phyloP scores from a whole-genome alignment of 1,140 invertebrate genomes.

The Bactericera cockerelli region DNA sequence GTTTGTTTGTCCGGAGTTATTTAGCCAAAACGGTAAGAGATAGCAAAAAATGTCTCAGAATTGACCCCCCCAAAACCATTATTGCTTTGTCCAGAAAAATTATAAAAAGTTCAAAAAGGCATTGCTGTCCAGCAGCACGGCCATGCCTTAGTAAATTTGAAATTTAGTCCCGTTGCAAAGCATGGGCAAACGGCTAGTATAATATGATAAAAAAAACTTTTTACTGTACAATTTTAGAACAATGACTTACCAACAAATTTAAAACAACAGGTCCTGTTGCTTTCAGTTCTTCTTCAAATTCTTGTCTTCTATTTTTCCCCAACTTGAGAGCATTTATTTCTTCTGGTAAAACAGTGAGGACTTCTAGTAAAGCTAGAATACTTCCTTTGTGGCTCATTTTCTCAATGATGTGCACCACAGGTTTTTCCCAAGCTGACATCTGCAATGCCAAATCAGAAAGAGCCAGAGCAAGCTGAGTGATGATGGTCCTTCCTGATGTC shows the following conservation, averaged over 20 bases:
- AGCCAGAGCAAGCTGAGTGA: slow-evolving; percentile 84
- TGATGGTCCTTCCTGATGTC: slow-evolving; percentile 65
- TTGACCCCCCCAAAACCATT: too few relatives aligned
- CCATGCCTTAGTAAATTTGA: too few relatives aligned
- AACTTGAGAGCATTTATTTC: slow-evolving; percentile 79
- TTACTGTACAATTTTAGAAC: background rate
- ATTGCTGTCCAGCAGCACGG: too few relatives aligned
- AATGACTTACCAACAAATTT: slow-evolving; percentile 50
- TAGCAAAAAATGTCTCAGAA: too few relatives aligned
- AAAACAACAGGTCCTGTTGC: slow-evolving; percentile 44
- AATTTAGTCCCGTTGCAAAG: too few relatives aligned
- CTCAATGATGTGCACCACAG: slow-evolving; percentile 69
- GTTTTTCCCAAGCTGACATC: slow-evolving; percentile 82
- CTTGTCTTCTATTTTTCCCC: slow-evolving; percentile 73
- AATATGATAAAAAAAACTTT: too few relatives aligned
- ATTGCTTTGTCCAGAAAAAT: too few relatives aligned
- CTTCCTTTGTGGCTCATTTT: slow-evolving; percentile 40
- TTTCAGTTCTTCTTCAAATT: slow-evolving; percentile 61
- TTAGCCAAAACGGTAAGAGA: too few relatives aligned
- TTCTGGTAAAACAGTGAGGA: slow-evolving; percentile 88
- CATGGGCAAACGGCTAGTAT: too few relatives aligned
- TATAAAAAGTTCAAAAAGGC: too few relatives aligned
- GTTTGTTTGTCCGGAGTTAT: too few relatives aligned
- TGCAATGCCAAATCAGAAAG: slow-evolving; percentile 86
- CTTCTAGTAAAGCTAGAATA: slow-evolving; percentile 70